Base-by-base conservation (phyloP, 1,140 invertebrate genomes). In the Ceratina calcarata region DNA sequence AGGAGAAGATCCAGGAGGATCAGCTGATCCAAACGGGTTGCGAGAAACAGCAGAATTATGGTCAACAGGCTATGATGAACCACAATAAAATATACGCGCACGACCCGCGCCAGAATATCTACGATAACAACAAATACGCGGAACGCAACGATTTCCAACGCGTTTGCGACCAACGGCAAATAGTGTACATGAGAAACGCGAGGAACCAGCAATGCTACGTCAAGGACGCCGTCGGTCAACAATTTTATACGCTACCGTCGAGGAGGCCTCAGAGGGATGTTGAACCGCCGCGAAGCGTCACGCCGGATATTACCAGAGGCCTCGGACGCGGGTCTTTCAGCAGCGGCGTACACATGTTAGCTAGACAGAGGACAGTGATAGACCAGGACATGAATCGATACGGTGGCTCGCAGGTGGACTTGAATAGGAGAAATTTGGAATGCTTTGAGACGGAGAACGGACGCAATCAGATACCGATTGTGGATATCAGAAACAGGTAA, bases 221-320 rank as follows among this genome's bases (percentile, higher is more conserved):
- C 83, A 78, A 70, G 74, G 22, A 20, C 71, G 84, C 13, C 3
- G 18, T 27, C 27, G 79, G 68, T 55, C 82, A 86, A 24, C 89
- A 90, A 20, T 93, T 92, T 78, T 92, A 91, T 64, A 93, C 92
- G 0, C 60, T 93, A 45, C 92, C 92, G 4, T 89, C 87, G 22
- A 85, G 89, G 37, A 91, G 89, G 62, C 85, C 89, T n/a, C 89
- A 90, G 15, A 88, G 86, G 77, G 93, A 90, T 18, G 84, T 81
- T 69, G 91, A 93, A 66, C 91, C 92, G 22, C 93, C 94, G 79
- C 88, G 94, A n/a, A 94, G 93, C 24, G 91, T 94, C 32, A 94
- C 94, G 1, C 94, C 94, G 12, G 94, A 95, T 72, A 94, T 94
- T 37, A 94, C 94, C 1, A 91, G 94, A 72, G 94, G 93, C 51